These are phyloP conservation scores for Cabera pusaria DNA, from an alignment of 2,888 invertebrate genomes.

Conservation along the genomic window DNA sequence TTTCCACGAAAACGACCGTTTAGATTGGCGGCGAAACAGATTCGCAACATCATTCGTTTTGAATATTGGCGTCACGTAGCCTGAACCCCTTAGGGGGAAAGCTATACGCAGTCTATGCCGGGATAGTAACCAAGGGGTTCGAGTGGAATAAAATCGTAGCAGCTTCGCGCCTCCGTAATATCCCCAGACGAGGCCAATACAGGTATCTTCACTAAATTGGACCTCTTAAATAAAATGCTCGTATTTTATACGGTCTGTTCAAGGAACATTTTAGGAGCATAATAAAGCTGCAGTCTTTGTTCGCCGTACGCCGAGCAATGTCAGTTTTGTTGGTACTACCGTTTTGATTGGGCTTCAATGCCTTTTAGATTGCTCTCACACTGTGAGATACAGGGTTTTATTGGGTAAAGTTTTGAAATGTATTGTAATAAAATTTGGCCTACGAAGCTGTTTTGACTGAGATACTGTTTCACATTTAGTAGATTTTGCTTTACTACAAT, in stretches of 20 bases:
- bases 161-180: slow-evolving; percentile 55
- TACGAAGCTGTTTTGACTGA: too few species aligned
- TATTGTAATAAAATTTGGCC: slow-evolving; percentile 1
- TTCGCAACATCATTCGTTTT: slow-evolving; percentile 73
- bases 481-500: too few species aligned
- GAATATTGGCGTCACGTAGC: slow-evolving; percentile 77
- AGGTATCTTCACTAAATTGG: slow-evolving; percentile 70
- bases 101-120: slow-evolving; percentile 3
- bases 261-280: slow-evolving; percentile 43
- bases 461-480: too few species aligned
- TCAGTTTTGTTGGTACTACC: slow-evolving; percentile 21
- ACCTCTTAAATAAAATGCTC: slow-evolving; percentile 61
- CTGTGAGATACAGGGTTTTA: slow-evolving; percentile 2
- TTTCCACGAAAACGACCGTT: slow-evolving; percentile 56
- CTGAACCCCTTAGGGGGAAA: slow-evolving; percentile 65
- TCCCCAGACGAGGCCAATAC: slow-evolving; percentile 66
- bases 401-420: not conserved
- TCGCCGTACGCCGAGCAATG: slow-evolving; percentile 24
- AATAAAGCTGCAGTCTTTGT: slow-evolving; percentile 35
- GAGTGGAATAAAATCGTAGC: slow-evolving; percentile 71
- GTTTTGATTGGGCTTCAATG: slow-evolving; percentile 20
- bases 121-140: slow-evolving; percentile 57
- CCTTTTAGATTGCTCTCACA: slow-evolving; percentile 17
- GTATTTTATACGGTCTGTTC: slow-evolving; percentile 45
- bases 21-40: slow-evolving; percentile 69